Percentiles rank a stretch among this genome's conserved stretches.
These are phyloP conservation scores for Periophthalmus magnuspinnatus DNA, from an alignment of 2,797 vertebrate species.

Conservation along the genomic window DNA sequence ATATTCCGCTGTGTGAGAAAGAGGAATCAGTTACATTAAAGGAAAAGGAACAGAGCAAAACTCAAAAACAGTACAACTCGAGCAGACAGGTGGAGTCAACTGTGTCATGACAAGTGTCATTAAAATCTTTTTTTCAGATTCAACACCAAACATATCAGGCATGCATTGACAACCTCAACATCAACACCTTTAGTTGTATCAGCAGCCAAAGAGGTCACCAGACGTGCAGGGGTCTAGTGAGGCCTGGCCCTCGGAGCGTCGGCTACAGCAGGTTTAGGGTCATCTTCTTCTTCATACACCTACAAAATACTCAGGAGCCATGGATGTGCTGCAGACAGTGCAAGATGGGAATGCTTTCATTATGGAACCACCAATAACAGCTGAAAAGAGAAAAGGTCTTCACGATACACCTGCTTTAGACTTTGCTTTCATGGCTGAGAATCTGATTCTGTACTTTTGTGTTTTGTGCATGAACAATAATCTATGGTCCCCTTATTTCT, in stretches of 20 bases:
- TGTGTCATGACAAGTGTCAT: conserved; percentile 51
- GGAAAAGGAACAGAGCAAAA: conserved; percentile 34
- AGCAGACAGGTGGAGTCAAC: conserved; percentile 58
- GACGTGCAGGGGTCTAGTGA: conserved; percentile 39
- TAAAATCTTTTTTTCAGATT: conserved; percentile 52
- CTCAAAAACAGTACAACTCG: conserved; percentile 48
- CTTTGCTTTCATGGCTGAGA: conserved; percentile 14
- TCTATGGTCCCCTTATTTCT: background rate
- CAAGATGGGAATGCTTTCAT: conserved; percentile 35
- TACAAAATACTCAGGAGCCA: conserved; percentile 53
- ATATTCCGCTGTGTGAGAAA: conserved; percentile 78
- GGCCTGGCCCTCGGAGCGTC: conserved; percentile 46
- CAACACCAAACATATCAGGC: conserved; percentile 83
- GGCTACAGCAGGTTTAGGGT: conserved; percentile 66
- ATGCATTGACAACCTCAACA: conserved; percentile 78
- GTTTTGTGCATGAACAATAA: conserved; percentile 5
- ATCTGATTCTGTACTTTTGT: conserved; percentile 29
- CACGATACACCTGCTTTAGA: conserved; percentile 26
- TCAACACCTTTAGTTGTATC: conserved; percentile 58
- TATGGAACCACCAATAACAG: conserved; percentile 64
- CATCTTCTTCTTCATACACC: conserved; percentile 54
- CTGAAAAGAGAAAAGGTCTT: conserved; percentile 38
- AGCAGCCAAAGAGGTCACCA: conserved; percentile 47
- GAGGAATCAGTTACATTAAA: conserved; percentile 30
- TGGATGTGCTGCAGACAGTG: conserved; percentile 32